Base-by-base conservation (phyloP, 2,888 invertebrate species). In the Mythimna impura region DNA sequence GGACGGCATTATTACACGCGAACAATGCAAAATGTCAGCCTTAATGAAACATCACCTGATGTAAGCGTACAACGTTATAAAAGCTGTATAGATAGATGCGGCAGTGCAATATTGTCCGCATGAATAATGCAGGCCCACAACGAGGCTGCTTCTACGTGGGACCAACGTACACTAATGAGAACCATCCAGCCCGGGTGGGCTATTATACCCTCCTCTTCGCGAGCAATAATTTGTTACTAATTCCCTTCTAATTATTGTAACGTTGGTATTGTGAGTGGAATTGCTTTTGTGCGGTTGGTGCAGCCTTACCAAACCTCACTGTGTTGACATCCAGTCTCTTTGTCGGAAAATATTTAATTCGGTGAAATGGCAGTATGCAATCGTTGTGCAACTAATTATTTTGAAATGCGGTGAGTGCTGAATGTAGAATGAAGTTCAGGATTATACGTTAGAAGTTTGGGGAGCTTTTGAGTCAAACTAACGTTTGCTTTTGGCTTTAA, bases 221-320 rank as follows among this genome's bases (percentile, higher is more conserved):
- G 91, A 91, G 91, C 92, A 94, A 94, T 94, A 93, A 95, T 94
- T 94, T 93, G 94, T 94, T 94, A 92, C 93, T 95, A 94, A 95
- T 95, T 93, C 93, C 93, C 91, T 92, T 91, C 93, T 94, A 93
- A 94, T 94, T 94, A 92, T 92, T 91, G 92, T 91, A 85, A 90
- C 89, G 89, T 89, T 88, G 87, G 86, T 84, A 81, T 86, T 86
- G 80, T 83, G 86, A 87, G 85, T 85, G 78, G 76, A 84, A 87
- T 87, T 88, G 88, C 86, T 87, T 88, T 89, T 87, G 82, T 86
- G 78, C 66, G 82, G 85, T 84, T 76, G 73, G 34, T 82, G 80
- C 82, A 77, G 70, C 80, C 73, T 78, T 82, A 80, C 67, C 68
- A 74, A 86, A 85, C 76, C 82, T 76, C 57, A 57, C 36, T 61